These are phyloP conservation scores for Drosophila bipectinata DNA, from an alignment of 1,140 invertebrate species.

Conservation along the genomic window DNA sequence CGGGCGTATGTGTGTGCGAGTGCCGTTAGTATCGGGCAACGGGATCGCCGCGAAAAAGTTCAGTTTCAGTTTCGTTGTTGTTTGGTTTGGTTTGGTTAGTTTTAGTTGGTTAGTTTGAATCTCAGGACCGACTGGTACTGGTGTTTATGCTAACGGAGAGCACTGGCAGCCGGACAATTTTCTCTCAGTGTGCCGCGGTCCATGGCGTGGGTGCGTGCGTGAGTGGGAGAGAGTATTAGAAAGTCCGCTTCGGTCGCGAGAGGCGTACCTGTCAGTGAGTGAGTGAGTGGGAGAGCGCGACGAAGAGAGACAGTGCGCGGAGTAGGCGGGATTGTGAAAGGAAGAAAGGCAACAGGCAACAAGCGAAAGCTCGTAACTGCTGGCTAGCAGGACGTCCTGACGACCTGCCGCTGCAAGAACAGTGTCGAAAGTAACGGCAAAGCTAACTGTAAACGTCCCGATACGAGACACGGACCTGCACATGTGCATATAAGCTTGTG, in stretches of 20 bases:
- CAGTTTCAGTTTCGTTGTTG: constrained; percentile 77
- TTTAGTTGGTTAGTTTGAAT: constrained; percentile 56
- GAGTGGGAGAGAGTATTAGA: neutral
- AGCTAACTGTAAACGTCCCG: constrained; percentile 4
- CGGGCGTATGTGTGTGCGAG: constrained; percentile 26
- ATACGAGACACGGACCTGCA: neutral
- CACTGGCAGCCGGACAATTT: neutral
- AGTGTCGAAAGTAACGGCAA: neutral
- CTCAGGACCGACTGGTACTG: constrained; percentile 29
- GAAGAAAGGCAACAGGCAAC: neutral
- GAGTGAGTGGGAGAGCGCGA: neutral
- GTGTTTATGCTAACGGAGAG: constrained; percentile 11
- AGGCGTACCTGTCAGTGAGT: neutral
- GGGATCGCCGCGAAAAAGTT: constrained; percentile 77
- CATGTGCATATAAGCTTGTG: constrained; percentile 51
- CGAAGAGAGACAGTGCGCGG: neutral
- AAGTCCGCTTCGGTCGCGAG: neutral
- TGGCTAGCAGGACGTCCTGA: neutral
- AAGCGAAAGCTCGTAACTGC: neutral
- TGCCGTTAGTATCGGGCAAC: constrained; percentile 79
- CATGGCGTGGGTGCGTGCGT: neutral
- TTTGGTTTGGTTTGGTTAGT: constrained; percentile 63
- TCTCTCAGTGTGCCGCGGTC: constrained; percentile 24
- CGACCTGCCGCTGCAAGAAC: neutral
- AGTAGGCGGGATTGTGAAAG: neutral